Percentiles rank a stretch among this genome's conserved stretches.
phyloP scores from a whole-genome alignment of 1,140 invertebrate genomes.

The Eupeodes corollae region DNA sequence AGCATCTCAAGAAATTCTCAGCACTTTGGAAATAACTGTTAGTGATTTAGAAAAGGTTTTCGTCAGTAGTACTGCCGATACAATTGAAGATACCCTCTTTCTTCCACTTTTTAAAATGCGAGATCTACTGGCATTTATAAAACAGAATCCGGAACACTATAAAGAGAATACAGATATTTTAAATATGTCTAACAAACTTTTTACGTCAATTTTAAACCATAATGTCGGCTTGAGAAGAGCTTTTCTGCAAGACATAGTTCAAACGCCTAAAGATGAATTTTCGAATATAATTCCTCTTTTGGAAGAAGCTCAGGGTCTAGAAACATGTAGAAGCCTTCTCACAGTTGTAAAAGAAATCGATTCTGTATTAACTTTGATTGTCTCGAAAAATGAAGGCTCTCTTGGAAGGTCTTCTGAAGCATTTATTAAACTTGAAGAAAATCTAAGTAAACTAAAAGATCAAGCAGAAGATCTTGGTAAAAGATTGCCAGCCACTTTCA shows the following conservation, averaged over 20 bases:
- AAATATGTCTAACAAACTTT: constrained; percentile 3
- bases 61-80: neutral
- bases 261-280: neutral
- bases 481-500: too few relatives aligned
- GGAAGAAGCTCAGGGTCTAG: too few relatives aligned
- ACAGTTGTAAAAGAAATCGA: too few relatives aligned
- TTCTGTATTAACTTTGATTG: neutral
- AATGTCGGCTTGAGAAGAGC: constrained; percentile 5
- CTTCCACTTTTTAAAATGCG: constrained; percentile 10
- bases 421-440: too few relatives aligned
- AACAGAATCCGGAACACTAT: constrained; percentile 8
- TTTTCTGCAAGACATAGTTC: constrained; percentile 6
- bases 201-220: constrained; percentile 4
- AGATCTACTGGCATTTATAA: constrained; percentile 6
- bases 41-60: constrained; percentile 5
- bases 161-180: neutral
- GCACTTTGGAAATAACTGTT: constrained; percentile 1
- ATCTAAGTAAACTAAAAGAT: too few relatives aligned
- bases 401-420: too few relatives aligned
- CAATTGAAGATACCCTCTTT: constrained; percentile 13
- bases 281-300: neutral
- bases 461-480: too few relatives aligned
- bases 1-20: neutral
- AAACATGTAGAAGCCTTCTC: too few relatives aligned
- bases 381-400: too few relatives aligned